Conservation (phyloP, 2,113 vertebrate genomes). For the Ovibos moschatus region DNA sequence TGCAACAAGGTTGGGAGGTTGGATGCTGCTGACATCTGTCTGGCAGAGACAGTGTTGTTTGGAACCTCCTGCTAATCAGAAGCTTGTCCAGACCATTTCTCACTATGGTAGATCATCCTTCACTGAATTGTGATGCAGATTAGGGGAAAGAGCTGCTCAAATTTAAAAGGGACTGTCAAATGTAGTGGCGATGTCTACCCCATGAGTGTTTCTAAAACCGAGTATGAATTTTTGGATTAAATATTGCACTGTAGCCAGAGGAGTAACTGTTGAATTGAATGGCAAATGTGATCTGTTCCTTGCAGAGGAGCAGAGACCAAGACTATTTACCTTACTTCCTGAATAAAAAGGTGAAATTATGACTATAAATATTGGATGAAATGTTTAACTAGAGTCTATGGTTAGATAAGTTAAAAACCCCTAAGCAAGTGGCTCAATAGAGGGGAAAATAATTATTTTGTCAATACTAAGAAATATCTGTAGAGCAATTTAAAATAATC, state of each 20-base stretch:
- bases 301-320: background rate
- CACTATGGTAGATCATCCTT: background rate
- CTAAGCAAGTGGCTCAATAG: background rate
- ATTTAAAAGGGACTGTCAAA: constrained; percentile 42
- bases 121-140: constrained; percentile 36
- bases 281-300: background rate
- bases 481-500: background rate
- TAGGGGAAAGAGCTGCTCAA: constrained; percentile 5
- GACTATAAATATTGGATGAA: background rate
- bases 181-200: background rate
- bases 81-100: constrained; percentile 41
- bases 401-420: background rate
- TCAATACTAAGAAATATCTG: background rate
- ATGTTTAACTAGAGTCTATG: background rate
- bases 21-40: constrained; percentile 33
- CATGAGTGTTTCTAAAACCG: background rate
- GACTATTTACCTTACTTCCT: background rate
- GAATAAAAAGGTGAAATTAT: background rate
- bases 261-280: background rate
- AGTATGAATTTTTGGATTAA: constrained; percentile 37
- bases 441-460: background rate
- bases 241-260: background rate
- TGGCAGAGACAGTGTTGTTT: constrained; percentile 37
- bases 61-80: constrained; percentile 58
- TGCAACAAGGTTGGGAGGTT: background rate